Conservation (phyloP, 2,888 invertebrate genomes). For the Dendrolimus houi region DNA sequence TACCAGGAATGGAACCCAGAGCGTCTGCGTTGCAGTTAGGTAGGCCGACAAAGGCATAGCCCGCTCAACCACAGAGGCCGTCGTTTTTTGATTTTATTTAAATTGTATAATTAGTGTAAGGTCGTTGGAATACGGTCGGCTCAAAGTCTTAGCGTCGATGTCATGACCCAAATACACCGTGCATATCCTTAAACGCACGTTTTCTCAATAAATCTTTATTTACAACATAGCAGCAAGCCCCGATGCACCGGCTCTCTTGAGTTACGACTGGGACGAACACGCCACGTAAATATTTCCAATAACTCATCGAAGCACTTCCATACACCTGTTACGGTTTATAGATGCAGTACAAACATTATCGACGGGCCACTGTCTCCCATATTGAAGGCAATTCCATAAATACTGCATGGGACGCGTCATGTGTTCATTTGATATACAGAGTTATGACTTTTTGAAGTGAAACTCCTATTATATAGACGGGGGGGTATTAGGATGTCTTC, state of each 20-base stretch:
- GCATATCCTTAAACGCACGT: not conserved
- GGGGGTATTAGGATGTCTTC: too few species aligned
- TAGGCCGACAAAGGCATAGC: too few species aligned
- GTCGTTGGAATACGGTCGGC: too few species aligned
- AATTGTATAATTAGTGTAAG: too few species aligned
- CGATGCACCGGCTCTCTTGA: slow-evolving; percentile 23
- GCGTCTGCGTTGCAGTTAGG: too few species aligned
- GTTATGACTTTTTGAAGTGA: too few species aligned
- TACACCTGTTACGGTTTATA: slow-evolving; percentile 61
- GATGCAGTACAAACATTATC: slow-evolving; percentile 38
- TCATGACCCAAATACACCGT: not conserved
- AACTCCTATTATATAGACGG: too few species aligned
- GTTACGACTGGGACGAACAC: slow-evolving; percentile 22
- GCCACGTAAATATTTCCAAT: slow-evolving; percentile 51
- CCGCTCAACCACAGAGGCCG: too few species aligned
- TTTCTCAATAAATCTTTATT: not conserved
- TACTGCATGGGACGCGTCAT: not conserved
- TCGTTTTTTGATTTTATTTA: too few species aligned
- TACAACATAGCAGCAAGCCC: not conserved
- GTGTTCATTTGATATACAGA: not conserved
- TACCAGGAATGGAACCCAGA: too few species aligned
- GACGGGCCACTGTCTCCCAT: slow-evolving; percentile 2
- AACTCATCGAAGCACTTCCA: slow-evolving; percentile 52
- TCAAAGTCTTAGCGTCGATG: not conserved
- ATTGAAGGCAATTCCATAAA: not conserved